Percentiles rank a stretch among this genome's conserved stretches.
Evolutionary conservation across 2,113 vertebrate genomes (phyloP).

Genomic region (Meles meles): DNA sequence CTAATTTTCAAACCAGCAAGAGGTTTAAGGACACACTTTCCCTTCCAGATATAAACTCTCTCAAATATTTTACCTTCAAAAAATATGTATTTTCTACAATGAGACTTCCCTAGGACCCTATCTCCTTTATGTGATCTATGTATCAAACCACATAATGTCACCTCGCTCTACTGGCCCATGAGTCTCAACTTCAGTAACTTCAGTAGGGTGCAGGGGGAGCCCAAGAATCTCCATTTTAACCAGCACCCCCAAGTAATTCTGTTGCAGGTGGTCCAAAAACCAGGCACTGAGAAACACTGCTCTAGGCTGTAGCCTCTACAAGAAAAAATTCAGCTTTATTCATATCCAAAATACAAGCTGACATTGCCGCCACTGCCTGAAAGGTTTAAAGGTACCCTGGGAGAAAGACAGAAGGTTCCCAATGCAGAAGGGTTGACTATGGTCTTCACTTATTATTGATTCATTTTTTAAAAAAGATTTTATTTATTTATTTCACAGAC

Average conservation of each 20-base stretch:
- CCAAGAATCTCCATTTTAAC: background rate
- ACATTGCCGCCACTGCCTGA: background rate
- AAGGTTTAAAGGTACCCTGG: background rate
- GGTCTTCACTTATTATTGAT: background rate
- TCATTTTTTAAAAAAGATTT: no score
- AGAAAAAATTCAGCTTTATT: background rate
- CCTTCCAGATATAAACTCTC: background rate
- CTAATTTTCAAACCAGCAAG: constrained; percentile 27
- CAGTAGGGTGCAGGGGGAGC: background rate
- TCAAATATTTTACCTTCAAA: constrained; percentile 17
- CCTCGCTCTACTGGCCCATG: background rate
- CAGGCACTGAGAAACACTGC: background rate
- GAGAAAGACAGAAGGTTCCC: background rate
- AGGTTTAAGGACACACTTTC: background rate
- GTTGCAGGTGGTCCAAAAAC: background rate
- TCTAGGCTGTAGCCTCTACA: background rate
- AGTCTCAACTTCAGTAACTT: background rate
- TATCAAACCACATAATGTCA: background rate
- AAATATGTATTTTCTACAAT: background rate
- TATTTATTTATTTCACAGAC: no score
- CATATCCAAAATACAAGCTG: background rate
- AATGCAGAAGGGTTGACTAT: background rate
- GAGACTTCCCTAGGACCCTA: background rate
- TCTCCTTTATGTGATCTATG: background rate
- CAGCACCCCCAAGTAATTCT: background rate